phyloP scores from a whole-genome alignment of 2,888 invertebrate species.

The Marasmarcha lunaedactyla region DNA sequence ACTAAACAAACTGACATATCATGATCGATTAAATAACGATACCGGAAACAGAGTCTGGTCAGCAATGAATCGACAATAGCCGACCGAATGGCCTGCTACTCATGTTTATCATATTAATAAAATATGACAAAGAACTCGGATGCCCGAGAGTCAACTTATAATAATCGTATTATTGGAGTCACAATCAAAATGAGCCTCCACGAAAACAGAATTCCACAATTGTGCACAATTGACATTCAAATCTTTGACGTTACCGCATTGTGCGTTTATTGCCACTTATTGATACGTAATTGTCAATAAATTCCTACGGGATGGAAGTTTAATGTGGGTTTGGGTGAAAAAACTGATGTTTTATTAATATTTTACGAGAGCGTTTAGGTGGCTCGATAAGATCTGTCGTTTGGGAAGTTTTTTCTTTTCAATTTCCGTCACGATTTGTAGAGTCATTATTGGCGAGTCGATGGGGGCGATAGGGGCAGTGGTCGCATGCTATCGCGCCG shows the following conservation, averaged over 20 bases:
- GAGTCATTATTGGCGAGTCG: conserved; percentile 60
- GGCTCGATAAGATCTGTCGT: conserved; percentile 60
- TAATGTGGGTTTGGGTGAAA: conserved; percentile 70
- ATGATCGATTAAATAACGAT: conserved; percentile 21
- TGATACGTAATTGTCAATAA: conserved; percentile 70
- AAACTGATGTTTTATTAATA: conserved; percentile 71
- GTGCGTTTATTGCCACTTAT: conserved; percentile 68
- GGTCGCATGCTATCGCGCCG: conserved; percentile 52
- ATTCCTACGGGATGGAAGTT: conserved; percentile 66
- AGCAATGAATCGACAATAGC: conserved; percentile 49
- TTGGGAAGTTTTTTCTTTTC: conserved; percentile 68
- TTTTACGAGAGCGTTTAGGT: conserved; percentile 70
- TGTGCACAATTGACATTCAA: conserved; percentile 69
- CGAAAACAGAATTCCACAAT: conserved; percentile 66
- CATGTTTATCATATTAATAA: conserved; percentile 60
- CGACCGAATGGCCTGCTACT: conserved; percentile 18
- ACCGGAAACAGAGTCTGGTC: conserved; percentile 35
- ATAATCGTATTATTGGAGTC: conserved; percentile 58
- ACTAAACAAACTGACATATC: not conserved
- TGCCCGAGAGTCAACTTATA: conserved; percentile 55
- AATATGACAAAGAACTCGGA: conserved; percentile 44
- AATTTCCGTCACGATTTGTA: conserved; percentile 70
- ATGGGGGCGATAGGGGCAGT: conserved; percentile 68
- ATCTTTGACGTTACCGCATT: conserved; percentile 66
- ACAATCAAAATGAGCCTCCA: conserved; percentile 64